Evolutionary conservation across 2,797 vertebrate genomes (phyloP), one percentile per base, ranked within the genome.

Genomic region (Falco concolor): DNA sequence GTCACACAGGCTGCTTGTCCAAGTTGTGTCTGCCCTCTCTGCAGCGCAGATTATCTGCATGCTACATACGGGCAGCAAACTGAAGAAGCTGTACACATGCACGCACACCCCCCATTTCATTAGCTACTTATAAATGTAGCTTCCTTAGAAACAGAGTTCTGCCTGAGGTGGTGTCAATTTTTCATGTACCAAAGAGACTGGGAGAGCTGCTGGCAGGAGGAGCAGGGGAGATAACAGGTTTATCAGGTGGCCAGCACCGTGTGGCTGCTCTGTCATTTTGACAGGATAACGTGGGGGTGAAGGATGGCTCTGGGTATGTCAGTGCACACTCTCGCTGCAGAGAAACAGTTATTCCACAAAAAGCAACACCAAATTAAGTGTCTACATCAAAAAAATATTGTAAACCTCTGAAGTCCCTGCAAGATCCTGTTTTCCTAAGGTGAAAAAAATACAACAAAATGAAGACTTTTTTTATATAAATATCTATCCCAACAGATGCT

Each of bases 71-170:
- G 87, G 80, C 94, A 69, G 81, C 68, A 22, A 34, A 28, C 44
- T 67, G 61, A 15, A 68, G 90, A 76, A 72, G 38, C 87, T 27
- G 54, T 13, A 22, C 76, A 56, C 15, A 9, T 12, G 12, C 69
- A 19, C 12, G 10, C 23, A 3, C 61, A 12, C 77, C 15, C 63
- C 38, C 10, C 28, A 6, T 96, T 97, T 96, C 97, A 95, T 97
- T 96, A 97, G 95, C 95, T 68, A 60, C 97, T 97, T 98, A 98
- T 96, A 98, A 97, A 98, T 97, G 96, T 94, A 79, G 96, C 97
- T 97, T 97, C 93, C 89, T 86, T 63, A 34, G 95, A 97, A 98
- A 98, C 96, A 97, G 97, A 98, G 98, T 98, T 97, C 96, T 96
- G 97, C 96, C 96, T 10, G 97, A 89, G 97, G 97, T 95, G 96